Conservation (phyloP, 2,797 vertebrate species). For the Babyrousa celebensis region DNA sequence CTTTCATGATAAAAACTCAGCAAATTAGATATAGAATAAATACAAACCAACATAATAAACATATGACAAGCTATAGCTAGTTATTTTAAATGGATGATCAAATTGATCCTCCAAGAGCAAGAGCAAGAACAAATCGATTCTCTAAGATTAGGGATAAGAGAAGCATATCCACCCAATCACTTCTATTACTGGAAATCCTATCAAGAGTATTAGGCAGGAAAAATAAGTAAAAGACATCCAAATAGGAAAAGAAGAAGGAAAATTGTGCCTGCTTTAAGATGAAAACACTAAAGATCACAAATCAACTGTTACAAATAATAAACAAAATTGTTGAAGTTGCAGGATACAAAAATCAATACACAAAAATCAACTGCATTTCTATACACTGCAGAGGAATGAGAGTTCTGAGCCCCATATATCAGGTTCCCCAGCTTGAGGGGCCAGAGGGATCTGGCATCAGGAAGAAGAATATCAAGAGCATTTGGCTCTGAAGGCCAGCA, state of each 20-base stretch:
- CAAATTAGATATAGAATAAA: background rate
- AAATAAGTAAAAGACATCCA: background rate
- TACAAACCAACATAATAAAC: background rate
- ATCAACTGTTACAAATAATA: background rate
- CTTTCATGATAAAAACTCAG: background rate
- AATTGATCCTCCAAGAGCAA: no score
- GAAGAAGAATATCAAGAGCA: no score
- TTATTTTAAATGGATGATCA: background rate
- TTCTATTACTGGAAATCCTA: background rate
- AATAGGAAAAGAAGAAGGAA: background rate
- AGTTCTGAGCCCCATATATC: no score
- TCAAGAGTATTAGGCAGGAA: background rate
- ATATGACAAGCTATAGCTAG: background rate
- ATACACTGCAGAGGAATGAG: background rate
- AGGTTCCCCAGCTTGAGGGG: no score
- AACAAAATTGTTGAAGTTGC: background rate
- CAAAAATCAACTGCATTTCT: background rate
- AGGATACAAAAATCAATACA: background rate
- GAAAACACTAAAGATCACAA: background rate
- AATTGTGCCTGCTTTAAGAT: background rate
- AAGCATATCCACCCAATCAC: background rate
- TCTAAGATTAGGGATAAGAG: background rate
- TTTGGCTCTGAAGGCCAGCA: no score
- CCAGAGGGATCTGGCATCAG: no score
- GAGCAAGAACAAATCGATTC: no score